Evolutionary conservation across 1,140 invertebrate species (phyloP), one percentile per base, ranked within the genome.

Genomic region (Thaumatotibia leucotreta): DNA sequence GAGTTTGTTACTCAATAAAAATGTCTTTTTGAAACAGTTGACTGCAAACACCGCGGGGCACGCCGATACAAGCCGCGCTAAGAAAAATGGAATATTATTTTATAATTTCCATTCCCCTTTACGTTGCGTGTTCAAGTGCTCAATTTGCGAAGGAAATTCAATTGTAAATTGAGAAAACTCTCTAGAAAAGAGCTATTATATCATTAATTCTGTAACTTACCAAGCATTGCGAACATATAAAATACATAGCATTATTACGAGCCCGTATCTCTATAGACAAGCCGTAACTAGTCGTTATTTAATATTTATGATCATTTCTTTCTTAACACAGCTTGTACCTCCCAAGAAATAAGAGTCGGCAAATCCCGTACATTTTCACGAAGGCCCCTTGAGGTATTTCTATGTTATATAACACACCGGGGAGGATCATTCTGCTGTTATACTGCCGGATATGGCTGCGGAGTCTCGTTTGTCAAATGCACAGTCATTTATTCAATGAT

Each of bases 401-500:
- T 81, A 84, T 84, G 86, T 87, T 88, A 88, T 87, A 86, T 84
- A 89, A 86, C 84, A 86, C 83, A 83, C 83, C 76, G 79, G 86
- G 85, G 87, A 86, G 86, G 84, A 87, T 88, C 86, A 89, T 87
- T 86, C 79, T 83, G 77, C 80, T 83, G 83, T 84, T 83, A 86
- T 84, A 87, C 83, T 77, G 79, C 78, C 78, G 80, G 78, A 90
- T 88, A 87, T 84, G 82, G 82, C 79, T 84, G 82, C 77, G 84
- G 83, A 87, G 85, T 82, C 84, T 90, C 88, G 82, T 90, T 90
- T 90, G 84, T 90, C 88, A 88, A 88, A 90, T 88, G 83, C 79
- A 83, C 80, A 88, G 86, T 90, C 87, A 87, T 90, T 88, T 90
- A 90, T 88, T 83, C 81, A 82, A 88, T 86, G 84, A 86, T 81